Base-by-base conservation (phyloP, 2,113 vertebrate genomes). In the Gymnorhina tibicen region DNA sequence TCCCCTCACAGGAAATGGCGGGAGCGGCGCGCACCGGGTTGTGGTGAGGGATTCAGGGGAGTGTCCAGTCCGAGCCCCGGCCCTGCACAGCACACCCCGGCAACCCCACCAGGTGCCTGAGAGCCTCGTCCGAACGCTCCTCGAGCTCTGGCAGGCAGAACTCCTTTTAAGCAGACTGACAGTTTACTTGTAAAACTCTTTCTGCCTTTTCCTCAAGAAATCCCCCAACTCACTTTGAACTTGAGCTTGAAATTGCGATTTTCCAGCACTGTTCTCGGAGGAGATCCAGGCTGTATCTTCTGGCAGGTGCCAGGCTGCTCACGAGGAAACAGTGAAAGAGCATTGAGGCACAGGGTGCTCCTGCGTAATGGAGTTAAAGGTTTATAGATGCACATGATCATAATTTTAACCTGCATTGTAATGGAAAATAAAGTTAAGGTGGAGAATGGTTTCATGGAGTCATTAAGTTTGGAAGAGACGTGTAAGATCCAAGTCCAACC, bases 31-130 rank as follows among this genome's bases (percentile, higher is more conserved):
- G n/a, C n/a, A n/a, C n/a, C n/a, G n/a, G n/a, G n/a, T n/a, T n/a
- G n/a, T n/a, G n/a, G n/a, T n/a, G n/a, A n/a, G n/a, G n/a, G n/a
- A n/a, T n/a, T n/a, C n/a, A n/a, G n/a, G n/a, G n/a, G 11, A n/a
- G 11, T 7, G 1, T 0, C 58, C 35, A 2, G 44, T 8, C 7
- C 16, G 16, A 26, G 3, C 74, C n/a, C 30, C 0, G n/a, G 46
- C 10, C 13, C 33, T 11, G 18, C 44, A 5, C 28, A 8, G 15
- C 39, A 2, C 49, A 18, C 3, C 28, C 15, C 22, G 0, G 39
- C 19, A 1, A 3, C 9, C 27, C 10, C 10, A 2, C 3, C 1
- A 1, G 17, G 3, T 7, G 26, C 18, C 12, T 10, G 35, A 19
- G 23, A 26, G 73, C 26, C 21, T 8, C 7, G 13, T 44, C 26